Evolutionary conservation across 2,888 invertebrate genomes (phyloP), one percentile per base, ranked within the genome.

Genomic region (Anoncus sp.): DNA sequence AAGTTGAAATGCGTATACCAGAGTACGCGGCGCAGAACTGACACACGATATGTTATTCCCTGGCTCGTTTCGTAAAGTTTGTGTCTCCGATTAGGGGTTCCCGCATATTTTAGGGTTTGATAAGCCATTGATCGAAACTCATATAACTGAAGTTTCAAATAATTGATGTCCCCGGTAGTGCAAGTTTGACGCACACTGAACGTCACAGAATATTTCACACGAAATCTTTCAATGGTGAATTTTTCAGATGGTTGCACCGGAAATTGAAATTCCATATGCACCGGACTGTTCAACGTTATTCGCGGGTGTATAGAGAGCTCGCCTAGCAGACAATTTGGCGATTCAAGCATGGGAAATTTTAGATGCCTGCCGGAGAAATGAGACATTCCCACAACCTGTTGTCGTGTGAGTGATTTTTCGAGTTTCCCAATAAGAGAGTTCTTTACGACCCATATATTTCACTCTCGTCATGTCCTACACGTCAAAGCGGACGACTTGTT

Each of bases 1-100:
- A 67, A 67, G 53, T 77, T 62, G 49, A 49, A 77, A 73, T 31
- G 55, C 35, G 66, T 62, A 40, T 67, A 55, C 53, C 12, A 59
- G 27, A 20, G 16, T 43, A 14, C 65, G 38, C 10, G 24, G 18
- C 24, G 20, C 27, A 20, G 35, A 63, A 63, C 18, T 18, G 18
- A 24, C 47, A 63, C 47, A n/a, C 16, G 18, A 63, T 53, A 16
- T 45, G 45, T 40, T 18, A 35, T 47, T 47, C 40, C 66, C 55
- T 24, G 40, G 60, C 49, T 60, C 35, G 62, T 74, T 65, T 69
- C 43, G 49, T 53, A 62, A 53, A 65, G 16, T 65, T n/a, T 5
- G 51, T 38, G 16, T 16, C 16, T 45, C 55, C 55, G 43, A 62
- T 77, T 73, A 63, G 40, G 49, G 55, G 24, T 22, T 77, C 43